phyloP scores from a whole-genome alignment of 2,797 vertebrate species.

The Macropus fuliginosus region DNA sequence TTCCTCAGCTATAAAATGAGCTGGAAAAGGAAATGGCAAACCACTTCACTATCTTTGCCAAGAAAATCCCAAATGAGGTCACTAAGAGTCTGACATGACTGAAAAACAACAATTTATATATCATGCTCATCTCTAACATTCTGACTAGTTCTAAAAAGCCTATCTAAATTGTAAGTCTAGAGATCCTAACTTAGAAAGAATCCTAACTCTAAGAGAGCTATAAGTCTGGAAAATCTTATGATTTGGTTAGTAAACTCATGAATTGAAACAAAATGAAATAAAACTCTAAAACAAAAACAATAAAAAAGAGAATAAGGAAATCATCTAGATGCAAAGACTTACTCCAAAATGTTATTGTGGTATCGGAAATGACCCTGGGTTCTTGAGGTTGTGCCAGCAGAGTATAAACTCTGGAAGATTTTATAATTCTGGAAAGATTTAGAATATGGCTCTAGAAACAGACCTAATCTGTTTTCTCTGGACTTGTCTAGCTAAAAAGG shows the following conservation, averaged over 20 bases:
- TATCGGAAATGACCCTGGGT: not conserved
- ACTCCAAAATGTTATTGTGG: not conserved
- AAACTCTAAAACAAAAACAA: not conserved
- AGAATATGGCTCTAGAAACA: not conserved
- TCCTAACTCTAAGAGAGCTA: not conserved
- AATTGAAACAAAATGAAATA: not conserved
- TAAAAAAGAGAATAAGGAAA: not conserved
- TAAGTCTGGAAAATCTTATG: not conserved
- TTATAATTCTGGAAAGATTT: not conserved
- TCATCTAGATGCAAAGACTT: not conserved
- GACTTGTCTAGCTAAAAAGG: not conserved
- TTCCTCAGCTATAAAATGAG: not conserved
- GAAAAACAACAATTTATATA: not conserved
- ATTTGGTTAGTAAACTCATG: not conserved
- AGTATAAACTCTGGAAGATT: not conserved
- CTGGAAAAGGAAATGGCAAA: not conserved
- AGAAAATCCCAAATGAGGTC: not conserved
- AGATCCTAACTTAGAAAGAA: not conserved
- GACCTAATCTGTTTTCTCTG: not conserved
- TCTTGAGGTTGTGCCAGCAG: not conserved
- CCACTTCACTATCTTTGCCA: not conserved
- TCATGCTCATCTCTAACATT: not conserved
- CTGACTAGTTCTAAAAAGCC: not conserved
- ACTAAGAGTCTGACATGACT: not conserved
- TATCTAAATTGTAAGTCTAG: not conserved